phyloP scores from a whole-genome alignment of 2,113 vertebrate species.

The Hypomesus transpacificus region DNA sequence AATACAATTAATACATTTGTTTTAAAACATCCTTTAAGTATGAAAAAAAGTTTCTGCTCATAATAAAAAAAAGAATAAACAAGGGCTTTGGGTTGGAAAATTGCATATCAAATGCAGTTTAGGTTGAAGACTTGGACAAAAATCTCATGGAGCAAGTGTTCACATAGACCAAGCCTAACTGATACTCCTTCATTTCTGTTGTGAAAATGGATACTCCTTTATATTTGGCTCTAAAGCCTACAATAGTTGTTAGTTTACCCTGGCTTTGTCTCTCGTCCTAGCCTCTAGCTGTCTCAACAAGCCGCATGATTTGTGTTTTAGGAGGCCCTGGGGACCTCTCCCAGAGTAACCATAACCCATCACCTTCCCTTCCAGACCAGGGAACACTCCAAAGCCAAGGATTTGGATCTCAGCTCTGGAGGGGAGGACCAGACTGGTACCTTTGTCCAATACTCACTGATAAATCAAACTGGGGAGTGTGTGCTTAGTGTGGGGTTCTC shows the following conservation, averaged over 20 bases:
- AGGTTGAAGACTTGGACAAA: not conserved
- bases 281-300: not conserved
- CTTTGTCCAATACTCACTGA: not conserved
- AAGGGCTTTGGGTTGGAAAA: not conserved
- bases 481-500: not conserved
- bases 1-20: slow-evolving; percentile 14
- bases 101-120: not conserved
- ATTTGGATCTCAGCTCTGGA: not conserved
- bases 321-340: not conserved
- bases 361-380: not conserved
- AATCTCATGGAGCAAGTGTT: no score
- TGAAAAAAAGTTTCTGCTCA: no score
- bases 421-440: not conserved
- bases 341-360: not conserved
- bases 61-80: no score
- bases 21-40: not conserved
- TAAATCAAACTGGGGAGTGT: not conserved
- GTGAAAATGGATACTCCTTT: no score
- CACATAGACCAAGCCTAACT: no score
- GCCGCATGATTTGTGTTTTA: not conserved
- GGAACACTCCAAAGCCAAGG: not conserved
- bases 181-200: no score
- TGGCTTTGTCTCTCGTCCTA: not conserved
- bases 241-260: not conserved
- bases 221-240: no score